Evolutionary conservation across 1,140 invertebrate genomes (phyloP), one percentile per base, ranked within the genome.

Genomic region (Idris sp.): DNA sequence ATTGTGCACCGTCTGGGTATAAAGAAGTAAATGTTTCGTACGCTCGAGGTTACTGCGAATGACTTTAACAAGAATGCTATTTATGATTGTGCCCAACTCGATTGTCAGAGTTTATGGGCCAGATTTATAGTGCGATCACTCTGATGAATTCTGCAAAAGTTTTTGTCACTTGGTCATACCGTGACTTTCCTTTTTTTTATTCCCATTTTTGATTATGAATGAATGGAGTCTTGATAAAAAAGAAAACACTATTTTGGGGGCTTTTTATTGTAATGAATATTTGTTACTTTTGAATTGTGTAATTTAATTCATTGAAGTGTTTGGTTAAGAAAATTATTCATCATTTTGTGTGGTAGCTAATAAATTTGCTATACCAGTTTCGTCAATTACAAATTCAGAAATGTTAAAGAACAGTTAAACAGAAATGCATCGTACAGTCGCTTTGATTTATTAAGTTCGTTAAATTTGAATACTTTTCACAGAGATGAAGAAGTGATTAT

Each of bases 11-110:
- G 38, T 8, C 19, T 22, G 25, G 36, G 49, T 38, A 72, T 64
- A 64, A 72, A 73, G 68, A 73, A 73, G 69, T 73, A 65, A 73
- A 74, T 61, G 71, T 74, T 74, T 74, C 71, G 61, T 74, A 61
- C 71, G 61, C 14, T 59, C 51, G 62, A 41, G 59, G 26, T 59
- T 43, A 43, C 53, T 65, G 30, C 53, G 35, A 65, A 54, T 38
- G 59, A 59, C 53, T 73, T 64, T 64, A 73, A 73, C 68, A 73
- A 62, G 68, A 72, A 72, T 72, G 38, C 51, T 73, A 64, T 73
- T 73, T 73, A 73, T 73, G 68, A 73, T 64, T 64, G 58, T 44
- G 51, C 22, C 25, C 22, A 16, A 22, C 35, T 40, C 10, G 8
- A 41, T 48, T 33, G 68, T 54, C 31, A 58, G 26, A 14, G 9